A percentile compares a stretch with the other conserved stretches of the same genome.
These are phyloP conservation scores for Brachyalestes nurse DNA, from an alignment of 2,797 vertebrate genomes.

Conservation along the genomic window DNA sequence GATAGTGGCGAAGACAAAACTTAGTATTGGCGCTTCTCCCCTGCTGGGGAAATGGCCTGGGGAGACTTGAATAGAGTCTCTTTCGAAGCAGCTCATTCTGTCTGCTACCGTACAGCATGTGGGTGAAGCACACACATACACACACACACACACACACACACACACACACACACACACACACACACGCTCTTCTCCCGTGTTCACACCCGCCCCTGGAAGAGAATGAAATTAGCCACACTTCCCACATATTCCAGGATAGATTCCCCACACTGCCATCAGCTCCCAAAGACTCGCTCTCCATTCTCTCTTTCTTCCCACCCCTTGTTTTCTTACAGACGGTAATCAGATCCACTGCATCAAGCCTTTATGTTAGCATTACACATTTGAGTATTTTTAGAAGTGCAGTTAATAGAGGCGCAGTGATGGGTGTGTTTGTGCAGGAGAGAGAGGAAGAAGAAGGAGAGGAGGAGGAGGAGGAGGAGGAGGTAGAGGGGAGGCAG, in stretches of 20 bases:
- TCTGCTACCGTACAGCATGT: constrained; percentile 68
- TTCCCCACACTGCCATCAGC: constrained; percentile 28
- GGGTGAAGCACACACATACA: constrained; percentile 59
- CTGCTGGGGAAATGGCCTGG: constrained; percentile 71
- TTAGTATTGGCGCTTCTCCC: constrained; percentile 66
- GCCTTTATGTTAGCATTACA: constrained; percentile 58
- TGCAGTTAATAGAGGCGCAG: constrained; percentile 57
- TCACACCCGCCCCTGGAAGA: constrained; percentile 71
- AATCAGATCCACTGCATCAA: constrained; percentile 58
- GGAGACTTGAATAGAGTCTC: constrained; percentile 70
- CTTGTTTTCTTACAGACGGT: constrained; percentile 28
- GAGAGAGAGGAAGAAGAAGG: not conserved
- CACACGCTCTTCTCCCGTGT: constrained; percentile 56
- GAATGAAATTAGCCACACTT: constrained; percentile 75
- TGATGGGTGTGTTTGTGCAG: constrained; percentile 42
- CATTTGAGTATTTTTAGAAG: constrained; percentile 69
- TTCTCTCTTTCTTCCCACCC: not conserved
- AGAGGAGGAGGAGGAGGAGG: not conserved
- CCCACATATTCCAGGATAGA: constrained; percentile 64
- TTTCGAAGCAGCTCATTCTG: constrained; percentile 69
- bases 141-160: not conserved
- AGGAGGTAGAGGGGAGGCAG: not conserved
- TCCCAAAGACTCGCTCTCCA: constrained; percentile 36
- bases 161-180: constrained; percentile 11
- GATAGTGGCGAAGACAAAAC: constrained; percentile 74